Evolutionary conservation across 2,113 vertebrate species (phyloP).

Genomic region (Falco punctatus): DNA sequence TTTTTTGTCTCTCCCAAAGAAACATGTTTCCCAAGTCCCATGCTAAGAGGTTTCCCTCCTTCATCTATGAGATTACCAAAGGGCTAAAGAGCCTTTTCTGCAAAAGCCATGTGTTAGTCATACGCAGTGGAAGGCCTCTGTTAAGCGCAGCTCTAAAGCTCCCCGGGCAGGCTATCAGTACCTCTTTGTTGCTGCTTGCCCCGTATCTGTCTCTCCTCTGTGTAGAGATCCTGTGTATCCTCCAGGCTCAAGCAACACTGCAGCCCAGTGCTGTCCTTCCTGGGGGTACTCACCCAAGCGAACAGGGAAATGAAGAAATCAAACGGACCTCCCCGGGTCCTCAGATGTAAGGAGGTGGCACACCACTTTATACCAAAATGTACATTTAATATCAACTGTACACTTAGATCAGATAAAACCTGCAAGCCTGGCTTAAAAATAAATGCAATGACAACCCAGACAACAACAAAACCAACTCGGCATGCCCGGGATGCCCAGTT

Average conservation of each 20-base stretch:
- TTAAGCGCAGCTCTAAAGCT: not conserved
- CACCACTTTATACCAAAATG: not conserved
- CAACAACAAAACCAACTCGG: not conserved
- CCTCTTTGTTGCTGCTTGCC: not conserved
- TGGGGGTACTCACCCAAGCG: not conserved
- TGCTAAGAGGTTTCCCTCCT: not conserved
- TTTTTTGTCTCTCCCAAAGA: not conserved
- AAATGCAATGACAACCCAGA: not conserved
- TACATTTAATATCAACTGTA: not conserved
- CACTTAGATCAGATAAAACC: not conserved
- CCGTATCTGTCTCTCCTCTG: rapidly evolving
- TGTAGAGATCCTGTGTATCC: not conserved
- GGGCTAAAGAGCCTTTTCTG: not conserved
- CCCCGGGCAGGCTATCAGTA: not conserved
- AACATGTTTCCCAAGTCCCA: not conserved
- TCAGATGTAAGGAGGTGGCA: not conserved
- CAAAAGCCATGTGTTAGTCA: rapidly evolving
- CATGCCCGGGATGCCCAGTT: not conserved
- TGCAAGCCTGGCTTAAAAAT: not conserved
- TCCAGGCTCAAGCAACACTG: not conserved
- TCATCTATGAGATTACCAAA: not conserved
- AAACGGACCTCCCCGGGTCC: not conserved
- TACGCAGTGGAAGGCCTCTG: not conserved
- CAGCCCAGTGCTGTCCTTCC: not conserved
- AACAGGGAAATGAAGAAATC: not conserved